Conservation (phyloP, 2,113 vertebrate species). For the Cinclus cinclus region DNA sequence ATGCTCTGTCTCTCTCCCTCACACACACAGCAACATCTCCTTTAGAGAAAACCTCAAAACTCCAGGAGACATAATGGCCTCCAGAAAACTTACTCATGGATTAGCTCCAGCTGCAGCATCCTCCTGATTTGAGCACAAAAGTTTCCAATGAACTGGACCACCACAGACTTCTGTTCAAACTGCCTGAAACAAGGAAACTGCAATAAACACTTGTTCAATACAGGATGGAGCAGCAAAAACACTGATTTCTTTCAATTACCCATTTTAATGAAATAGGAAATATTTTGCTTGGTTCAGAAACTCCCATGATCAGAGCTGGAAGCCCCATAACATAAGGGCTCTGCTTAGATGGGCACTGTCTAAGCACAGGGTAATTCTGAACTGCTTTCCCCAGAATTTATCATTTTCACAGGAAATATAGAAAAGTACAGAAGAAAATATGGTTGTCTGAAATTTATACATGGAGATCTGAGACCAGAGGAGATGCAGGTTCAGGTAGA, state of each 20-base stretch:
- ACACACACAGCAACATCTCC: not conserved
- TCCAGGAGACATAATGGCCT: not conserved
- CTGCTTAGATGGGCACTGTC: not conserved
- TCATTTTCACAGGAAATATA: not conserved
- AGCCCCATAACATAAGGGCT: not conserved
- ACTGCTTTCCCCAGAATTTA: not conserved
- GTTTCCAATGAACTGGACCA: not conserved
- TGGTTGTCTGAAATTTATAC: not conserved
- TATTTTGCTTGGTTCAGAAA: not conserved
- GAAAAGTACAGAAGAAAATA: not conserved
- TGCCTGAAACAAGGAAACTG: not conserved
- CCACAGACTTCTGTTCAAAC: not conserved
- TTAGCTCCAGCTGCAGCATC: not conserved
- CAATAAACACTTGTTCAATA: not conserved
- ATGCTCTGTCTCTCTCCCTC: conserved; percentile 14
- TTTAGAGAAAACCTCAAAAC: not conserved
- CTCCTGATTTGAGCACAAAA: not conserved
- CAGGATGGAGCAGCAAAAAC: not conserved
- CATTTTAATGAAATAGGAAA: not conserved
- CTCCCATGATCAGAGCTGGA: not conserved
- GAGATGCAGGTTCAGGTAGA: not conserved
- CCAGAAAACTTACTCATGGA: not conserved
- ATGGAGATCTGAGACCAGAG: not conserved
- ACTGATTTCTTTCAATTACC: not conserved
- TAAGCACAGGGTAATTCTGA: not conserved